Conservation (phyloP, 2,113 vertebrate species). For the Pelodiscus sinensis region DNA sequence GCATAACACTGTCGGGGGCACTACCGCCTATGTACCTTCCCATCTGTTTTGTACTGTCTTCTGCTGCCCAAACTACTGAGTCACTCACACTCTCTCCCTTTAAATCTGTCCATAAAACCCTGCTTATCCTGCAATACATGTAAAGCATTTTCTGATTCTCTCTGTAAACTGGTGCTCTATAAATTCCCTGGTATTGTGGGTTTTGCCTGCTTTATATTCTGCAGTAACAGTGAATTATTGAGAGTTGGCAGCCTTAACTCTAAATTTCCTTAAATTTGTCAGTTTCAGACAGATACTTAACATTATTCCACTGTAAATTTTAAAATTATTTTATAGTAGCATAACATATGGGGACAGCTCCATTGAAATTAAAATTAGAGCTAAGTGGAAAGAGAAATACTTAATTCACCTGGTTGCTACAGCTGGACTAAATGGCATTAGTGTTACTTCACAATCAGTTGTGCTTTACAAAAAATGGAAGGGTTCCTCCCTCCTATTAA, state of each 20-base stretch:
- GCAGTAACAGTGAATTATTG: conserved; percentile 54
- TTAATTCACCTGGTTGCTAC: conserved; percentile 61
- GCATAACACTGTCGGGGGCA: conserved; percentile 8
- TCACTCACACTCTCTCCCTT: background rate
- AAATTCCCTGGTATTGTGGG: conserved; percentile 24
- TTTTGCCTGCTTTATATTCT: conserved; percentile 54
- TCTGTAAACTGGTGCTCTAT: background rate
- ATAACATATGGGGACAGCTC: conserved; percentile 55
- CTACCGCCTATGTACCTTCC: background rate
- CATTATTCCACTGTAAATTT: conserved; percentile 61
- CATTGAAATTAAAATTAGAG: conserved; percentile 70
- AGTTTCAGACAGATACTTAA: conserved; percentile 65
- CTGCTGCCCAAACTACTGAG: conserved; percentile 3
- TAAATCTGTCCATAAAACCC: conserved; percentile 9
- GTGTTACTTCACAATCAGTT: conserved; percentile 54
- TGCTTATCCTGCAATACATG: conserved; percentile 10
- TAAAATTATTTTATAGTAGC: conserved; percentile 63
- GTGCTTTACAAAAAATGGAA: conserved; percentile 17
- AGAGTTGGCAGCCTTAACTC: conserved; percentile 60
- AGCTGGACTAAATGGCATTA: conserved; percentile 61
- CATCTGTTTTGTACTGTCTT: conserved; percentile 17
- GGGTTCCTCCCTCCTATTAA: conserved; percentile 24
- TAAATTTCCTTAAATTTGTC: conserved; percentile 69
- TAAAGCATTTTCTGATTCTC: conserved; percentile 17
- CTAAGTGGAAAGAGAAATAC: conserved; percentile 61